phyloP scores from a whole-genome alignment of 2,113 vertebrate species.

The Caloenas nicobarica region DNA sequence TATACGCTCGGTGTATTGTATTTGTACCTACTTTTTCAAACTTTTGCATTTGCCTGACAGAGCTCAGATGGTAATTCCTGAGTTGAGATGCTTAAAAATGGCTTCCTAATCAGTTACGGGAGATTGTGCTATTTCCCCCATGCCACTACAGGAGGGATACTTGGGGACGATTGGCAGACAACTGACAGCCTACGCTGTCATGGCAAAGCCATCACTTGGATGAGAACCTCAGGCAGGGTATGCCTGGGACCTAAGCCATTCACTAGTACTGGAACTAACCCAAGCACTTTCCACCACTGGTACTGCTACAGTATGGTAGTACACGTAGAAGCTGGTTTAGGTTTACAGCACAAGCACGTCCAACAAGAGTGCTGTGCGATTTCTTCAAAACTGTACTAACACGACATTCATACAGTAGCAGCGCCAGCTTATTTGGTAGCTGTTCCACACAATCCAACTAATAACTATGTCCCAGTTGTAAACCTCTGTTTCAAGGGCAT shows the following conservation, averaged over 20 bases:
- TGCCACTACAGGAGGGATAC: background rate
- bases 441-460: background rate
- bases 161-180: fast-evolving
- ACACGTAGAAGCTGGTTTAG: background rate
- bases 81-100: background rate
- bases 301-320: no score
- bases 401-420: fast-evolving
- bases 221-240: background rate
- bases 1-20: background rate
- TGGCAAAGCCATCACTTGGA: background rate
- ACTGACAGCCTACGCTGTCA: background rate
- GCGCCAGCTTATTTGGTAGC: background rate
- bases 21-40: background rate
- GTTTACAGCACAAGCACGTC: fast-evolving
- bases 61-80: background rate
- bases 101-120: background rate
- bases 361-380: background rate
- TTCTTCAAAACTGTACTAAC: background rate
- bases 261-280: background rate
- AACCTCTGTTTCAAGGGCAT: background rate
- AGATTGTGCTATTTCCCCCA: background rate
- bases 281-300: background rate
- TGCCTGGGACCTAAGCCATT: background rate
- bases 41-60: background rate
- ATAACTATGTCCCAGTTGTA: background rate